These are phyloP conservation scores for Brachystomella parvula DNA, from an alignment of 1,140 invertebrate species.

Conservation along the genomic window DNA sequence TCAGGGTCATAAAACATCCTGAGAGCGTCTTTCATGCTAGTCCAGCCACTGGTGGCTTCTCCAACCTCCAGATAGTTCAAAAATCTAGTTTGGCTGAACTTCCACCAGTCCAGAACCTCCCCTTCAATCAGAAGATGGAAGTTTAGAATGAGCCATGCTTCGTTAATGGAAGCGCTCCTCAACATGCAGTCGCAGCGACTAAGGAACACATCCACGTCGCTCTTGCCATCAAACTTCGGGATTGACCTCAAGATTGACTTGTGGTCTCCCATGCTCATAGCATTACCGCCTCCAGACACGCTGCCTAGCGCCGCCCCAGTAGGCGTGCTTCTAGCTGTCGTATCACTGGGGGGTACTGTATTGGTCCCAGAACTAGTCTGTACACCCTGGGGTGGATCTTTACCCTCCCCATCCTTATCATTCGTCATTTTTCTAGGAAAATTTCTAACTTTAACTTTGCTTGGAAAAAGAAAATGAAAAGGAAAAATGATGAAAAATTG, in stretches of 20 bases:
- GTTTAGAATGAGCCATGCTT: not conserved
- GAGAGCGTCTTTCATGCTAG: not conserved
- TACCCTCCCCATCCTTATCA: too few relatives aligned
- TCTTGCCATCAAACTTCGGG: not conserved
- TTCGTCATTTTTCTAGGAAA: too few relatives aligned
- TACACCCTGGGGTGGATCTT: too few relatives aligned
- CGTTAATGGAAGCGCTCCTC: not conserved
- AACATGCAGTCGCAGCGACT: not conserved
- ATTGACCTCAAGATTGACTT: not conserved
- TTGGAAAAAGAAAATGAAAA: too few relatives aligned
- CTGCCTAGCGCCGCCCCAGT: too few relatives aligned
- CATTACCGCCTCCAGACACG: not conserved
- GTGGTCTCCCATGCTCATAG: not conserved
- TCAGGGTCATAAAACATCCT: not conserved
- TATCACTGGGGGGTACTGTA: too few relatives aligned
- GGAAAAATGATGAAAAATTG: too few relatives aligned
- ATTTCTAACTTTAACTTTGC: too few relatives aligned
- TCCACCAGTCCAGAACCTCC: conserved; percentile 1
- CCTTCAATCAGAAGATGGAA: not conserved
- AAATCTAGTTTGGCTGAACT: not conserved
- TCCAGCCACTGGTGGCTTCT: not conserved
- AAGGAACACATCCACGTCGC: not conserved
- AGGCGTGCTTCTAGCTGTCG: too few relatives aligned
- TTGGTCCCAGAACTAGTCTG: too few relatives aligned
- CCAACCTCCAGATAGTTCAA: not conserved